Conservation (phyloP, 2,888 invertebrate species). For the Campopleginae sp. region DNA sequence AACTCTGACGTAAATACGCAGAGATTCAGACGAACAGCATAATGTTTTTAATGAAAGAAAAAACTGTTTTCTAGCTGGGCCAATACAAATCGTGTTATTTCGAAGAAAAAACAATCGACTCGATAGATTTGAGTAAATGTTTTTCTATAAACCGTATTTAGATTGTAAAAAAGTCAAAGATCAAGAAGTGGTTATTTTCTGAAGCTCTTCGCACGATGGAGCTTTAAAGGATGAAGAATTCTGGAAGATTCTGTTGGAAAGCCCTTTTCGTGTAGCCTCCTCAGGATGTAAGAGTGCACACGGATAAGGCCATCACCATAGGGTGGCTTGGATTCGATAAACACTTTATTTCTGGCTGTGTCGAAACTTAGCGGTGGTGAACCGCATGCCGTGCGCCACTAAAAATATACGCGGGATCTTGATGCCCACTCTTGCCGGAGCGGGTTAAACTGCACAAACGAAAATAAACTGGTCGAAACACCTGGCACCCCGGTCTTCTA, state of each 20-base stretch:
- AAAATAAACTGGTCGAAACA: slow-evolving; percentile 78
- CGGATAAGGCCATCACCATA: slow-evolving; percentile 50
- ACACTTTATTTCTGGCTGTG: slow-evolving; percentile 80
- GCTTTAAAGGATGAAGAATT: background rate
- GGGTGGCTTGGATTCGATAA: slow-evolving; percentile 76
- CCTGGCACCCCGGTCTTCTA: slow-evolving; percentile 76
- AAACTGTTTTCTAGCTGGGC: too few species aligned
- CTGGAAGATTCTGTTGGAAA: background rate
- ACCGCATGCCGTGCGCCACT: slow-evolving; percentile 78
- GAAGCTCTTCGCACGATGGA: background rate
- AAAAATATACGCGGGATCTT: slow-evolving; percentile 76
- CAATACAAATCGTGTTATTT: too few species aligned
- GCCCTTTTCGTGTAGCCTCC: background rate
- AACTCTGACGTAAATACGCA: too few species aligned
- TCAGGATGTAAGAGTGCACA: background rate
- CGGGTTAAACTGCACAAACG: slow-evolving; percentile 75
- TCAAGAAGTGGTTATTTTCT: too few species aligned
- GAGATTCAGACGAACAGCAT: too few species aligned
- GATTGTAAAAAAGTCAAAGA: too few species aligned
- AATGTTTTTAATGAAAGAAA: too few species aligned
- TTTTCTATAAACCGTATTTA: too few species aligned
- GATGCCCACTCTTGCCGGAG: slow-evolving; percentile 62
- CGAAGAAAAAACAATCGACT: too few species aligned
- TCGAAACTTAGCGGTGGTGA: slow-evolving; percentile 80
- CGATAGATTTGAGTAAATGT: too few species aligned